These are phyloP conservation scores for Rana temporaria DNA, from an alignment of 2,113 vertebrate species.

Conservation along the genomic window DNA sequence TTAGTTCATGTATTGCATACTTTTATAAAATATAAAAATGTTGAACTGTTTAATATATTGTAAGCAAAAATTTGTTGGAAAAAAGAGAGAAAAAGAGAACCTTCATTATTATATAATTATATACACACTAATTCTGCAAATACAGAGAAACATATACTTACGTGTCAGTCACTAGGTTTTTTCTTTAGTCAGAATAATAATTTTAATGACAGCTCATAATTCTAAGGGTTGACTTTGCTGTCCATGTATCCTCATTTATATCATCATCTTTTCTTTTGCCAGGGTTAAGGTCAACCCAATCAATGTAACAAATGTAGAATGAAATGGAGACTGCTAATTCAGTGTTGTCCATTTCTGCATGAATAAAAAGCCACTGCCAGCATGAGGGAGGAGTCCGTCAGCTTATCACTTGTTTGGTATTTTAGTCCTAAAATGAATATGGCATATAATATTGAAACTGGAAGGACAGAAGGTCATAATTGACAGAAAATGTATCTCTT, in stretches of 20 bases:
- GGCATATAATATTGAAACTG: not conserved
- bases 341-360: not conserved
- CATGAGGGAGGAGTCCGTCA: not conserved
- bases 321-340: not conserved
- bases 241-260: not conserved
- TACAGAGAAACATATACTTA: no score
- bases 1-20: no score
- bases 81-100: no score
- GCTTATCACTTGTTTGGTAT: not conserved
- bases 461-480: not conserved
- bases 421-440: not conserved
- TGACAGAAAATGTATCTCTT: not conserved
- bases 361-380: not conserved
- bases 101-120: no score
- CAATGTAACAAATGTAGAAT: not conserved
- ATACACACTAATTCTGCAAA: no score
- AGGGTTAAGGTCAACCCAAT: conserved; percentile 15
- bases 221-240: not conserved
- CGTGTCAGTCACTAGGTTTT: no score
- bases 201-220: not conserved
- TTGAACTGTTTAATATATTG: no score
- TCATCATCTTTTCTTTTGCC: conserved; percentile 9
- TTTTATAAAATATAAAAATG: no score
- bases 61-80: no score
- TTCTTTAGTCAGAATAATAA: no score